Evolutionary conservation across 1,140 invertebrate genomes (phyloP).

Genomic region (Ceratoteleas bidentatus): DNA sequence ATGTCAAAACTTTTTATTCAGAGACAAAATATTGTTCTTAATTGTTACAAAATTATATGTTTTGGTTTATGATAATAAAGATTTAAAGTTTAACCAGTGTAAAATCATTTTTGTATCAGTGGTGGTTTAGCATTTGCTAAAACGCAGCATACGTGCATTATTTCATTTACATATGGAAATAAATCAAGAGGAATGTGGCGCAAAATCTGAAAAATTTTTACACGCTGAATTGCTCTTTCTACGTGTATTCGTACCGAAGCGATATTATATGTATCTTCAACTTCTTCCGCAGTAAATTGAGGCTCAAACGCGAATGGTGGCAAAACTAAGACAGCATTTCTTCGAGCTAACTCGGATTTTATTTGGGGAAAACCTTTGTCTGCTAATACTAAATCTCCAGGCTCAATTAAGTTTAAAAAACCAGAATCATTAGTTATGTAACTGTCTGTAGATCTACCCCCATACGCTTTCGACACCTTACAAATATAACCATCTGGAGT

Average conservation of each 20-base stretch:
- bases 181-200: neutral
- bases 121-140: too few relatives aligned
- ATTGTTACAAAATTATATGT: neutral
- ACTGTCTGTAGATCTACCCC: neutral
- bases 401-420: neutral
- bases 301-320: neutral
- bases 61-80: too few relatives aligned
- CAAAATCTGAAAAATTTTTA: neutral
- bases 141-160: neutral
- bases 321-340: neutral
- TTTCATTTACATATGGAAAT: neutral
- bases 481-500: conserved; percentile 1
- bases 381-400: neutral
- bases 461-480: conserved; percentile 8
- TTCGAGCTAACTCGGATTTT: neutral
- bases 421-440: neutral
- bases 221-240: neutral
- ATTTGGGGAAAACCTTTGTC: neutral
- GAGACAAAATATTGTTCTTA: neutral
- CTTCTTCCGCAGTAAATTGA: neutral
- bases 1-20: neutral
- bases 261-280: neutral
- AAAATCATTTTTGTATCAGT: too few relatives aligned
- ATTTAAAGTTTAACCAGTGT: too few relatives aligned
- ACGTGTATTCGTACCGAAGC: neutral